phyloP scores from a whole-genome alignment of 2,113 vertebrate species.

The Pandion haliaetus region DNA sequence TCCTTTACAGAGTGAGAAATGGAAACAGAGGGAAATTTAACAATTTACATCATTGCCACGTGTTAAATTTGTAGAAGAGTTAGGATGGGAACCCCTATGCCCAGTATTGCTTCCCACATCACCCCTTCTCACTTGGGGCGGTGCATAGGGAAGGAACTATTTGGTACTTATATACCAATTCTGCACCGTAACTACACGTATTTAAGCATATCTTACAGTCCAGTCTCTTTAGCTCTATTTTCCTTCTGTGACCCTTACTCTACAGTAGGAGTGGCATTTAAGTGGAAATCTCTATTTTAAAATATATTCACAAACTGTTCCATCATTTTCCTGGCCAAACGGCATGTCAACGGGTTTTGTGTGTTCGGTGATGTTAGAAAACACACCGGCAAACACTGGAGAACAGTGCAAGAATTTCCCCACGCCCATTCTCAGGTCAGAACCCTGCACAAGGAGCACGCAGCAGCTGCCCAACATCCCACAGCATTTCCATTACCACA shows the following conservation, averaged over 20 bases:
- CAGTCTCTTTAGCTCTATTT: not conserved
- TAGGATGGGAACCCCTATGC: not conserved
- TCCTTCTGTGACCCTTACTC: not conserved
- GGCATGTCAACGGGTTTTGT: not conserved
- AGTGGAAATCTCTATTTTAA: not conserved
- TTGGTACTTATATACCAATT: not conserved
- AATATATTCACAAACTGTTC: not conserved
- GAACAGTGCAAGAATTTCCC: not conserved
- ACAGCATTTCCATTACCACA: not conserved
- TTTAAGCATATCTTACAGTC: not conserved
- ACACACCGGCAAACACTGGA: not conserved
- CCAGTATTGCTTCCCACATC: not conserved
- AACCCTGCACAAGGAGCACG: not conserved
- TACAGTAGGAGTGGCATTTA: not conserved
- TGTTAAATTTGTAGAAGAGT: not conserved
- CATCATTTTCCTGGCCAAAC: not conserved
- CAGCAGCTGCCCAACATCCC: not conserved
- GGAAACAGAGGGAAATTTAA: not conserved
- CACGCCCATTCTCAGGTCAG: accelerated
- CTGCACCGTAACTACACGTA: not conserved
- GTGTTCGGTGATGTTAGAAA: not conserved
- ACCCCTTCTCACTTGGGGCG: not conserved
- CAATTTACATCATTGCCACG: not conserved
- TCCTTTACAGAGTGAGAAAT: not conserved
- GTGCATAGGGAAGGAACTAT: not conserved